Conservation (phyloP, 2,113 vertebrate species). For the Scalopus aquaticus region DNA sequence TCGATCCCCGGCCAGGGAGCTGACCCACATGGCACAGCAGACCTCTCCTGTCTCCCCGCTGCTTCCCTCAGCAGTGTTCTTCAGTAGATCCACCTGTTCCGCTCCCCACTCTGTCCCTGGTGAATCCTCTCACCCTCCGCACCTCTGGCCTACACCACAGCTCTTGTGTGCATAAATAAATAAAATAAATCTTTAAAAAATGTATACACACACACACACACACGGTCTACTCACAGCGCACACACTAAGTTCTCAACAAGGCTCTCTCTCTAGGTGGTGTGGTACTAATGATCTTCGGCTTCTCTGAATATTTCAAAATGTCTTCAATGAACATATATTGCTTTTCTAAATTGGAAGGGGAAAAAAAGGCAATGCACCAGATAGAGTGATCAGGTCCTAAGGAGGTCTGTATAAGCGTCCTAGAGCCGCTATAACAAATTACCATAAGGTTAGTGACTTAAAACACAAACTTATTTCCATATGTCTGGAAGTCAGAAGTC, state of each 20-base stretch:
- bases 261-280: neutral
- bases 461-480: neutral
- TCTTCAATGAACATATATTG: neutral
- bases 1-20: no score
- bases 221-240: neutral
- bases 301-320: neutral
- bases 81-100: no score
- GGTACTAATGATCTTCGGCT: neutral
- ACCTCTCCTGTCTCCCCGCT: no score
- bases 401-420: neutral
- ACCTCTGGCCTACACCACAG: no score
- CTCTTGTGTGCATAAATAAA: no score
- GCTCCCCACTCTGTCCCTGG: no score
- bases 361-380: neutral
- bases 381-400: neutral
- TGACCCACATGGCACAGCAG: no score
- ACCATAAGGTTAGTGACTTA: neutral
- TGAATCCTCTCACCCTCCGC: no score
- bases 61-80: no score
- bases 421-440: neutral
- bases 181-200: no score
- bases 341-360: neutral
- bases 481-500: neutral
- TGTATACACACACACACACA: no score
- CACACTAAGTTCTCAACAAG: neutral